These are phyloP conservation scores for Stegana nigrithorax DNA, from an alignment of 2,888 invertebrate genomes.

Conservation along the genomic window DNA sequence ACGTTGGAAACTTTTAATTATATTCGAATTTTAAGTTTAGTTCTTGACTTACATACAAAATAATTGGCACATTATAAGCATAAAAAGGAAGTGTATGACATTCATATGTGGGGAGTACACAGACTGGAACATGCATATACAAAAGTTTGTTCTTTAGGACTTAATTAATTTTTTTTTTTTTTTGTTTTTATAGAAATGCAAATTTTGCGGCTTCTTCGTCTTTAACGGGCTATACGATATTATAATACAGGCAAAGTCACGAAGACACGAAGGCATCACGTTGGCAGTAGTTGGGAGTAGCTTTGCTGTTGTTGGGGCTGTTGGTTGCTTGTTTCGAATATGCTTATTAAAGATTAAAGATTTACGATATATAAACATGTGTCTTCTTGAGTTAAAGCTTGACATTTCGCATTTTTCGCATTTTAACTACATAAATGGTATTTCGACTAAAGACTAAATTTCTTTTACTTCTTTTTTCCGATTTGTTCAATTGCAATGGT, in stretches of 20 bases:
- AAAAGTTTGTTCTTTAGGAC: constrained; percentile 6
- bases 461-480: constrained; percentile 53
- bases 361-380: constrained; percentile 20
- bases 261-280: too few relatives aligned
- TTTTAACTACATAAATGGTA: constrained; percentile 20
- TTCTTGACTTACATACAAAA: constrained; percentile 47
- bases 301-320: neutral
- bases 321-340: neutral
- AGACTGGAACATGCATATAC: neutral
- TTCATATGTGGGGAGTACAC: neutral
- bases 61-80: constrained; percentile 58
- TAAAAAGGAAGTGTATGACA: constrained; percentile 28
- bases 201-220: too few relatives aligned
- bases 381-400: constrained; percentile 46
- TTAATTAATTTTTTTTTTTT: constrained; percentile 24
- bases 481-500: constrained; percentile 34
- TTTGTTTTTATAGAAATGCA: constrained; percentile 19
- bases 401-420: constrained; percentile 30
- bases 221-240: too few relatives aligned
- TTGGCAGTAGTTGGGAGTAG: too few relatives aligned
- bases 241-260: too few relatives aligned
- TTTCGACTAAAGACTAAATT: constrained; percentile 53
- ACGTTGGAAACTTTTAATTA: constrained; percentile 54
- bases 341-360: neutral
- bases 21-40: constrained; percentile 39